These are phyloP conservation scores for Rallus limicola DNA, from an alignment of 2,113 vertebrate species.

Conservation along the genomic window DNA sequence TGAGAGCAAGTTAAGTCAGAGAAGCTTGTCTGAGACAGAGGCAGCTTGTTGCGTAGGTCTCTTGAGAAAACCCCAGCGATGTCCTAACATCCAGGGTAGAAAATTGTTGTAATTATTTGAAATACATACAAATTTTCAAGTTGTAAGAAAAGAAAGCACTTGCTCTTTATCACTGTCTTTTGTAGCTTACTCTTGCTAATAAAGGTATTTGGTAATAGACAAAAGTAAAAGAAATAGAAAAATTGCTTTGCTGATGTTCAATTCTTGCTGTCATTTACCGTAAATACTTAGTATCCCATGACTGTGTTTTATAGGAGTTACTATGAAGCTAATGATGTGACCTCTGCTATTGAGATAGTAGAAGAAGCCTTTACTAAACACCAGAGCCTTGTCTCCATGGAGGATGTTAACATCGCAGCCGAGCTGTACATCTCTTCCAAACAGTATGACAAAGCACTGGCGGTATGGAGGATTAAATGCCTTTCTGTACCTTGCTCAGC, in stretches of 20 bases:
- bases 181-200: neutral
- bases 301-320: constrained; percentile 83
- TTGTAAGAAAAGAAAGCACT: neutral
- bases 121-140: neutral
- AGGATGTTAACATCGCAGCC: constrained; percentile 92
- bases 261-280: neutral
- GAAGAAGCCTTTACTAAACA: constrained; percentile 90
- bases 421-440: constrained; percentile 92
- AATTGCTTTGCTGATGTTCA: neutral
- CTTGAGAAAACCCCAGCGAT: neutral
- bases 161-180: neutral
- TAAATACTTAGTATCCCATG: neutral
- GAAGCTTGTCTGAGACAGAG: neutral
- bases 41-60: neutral
- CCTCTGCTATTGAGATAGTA: constrained; percentile 89
- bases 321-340: constrained; percentile 90
- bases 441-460: constrained; percentile 87
- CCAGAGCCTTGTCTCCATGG: constrained; percentile 87
- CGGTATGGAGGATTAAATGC: constrained; percentile 75
- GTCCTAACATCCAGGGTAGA: neutral
- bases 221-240: neutral
- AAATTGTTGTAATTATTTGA: neutral
- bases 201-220: neutral
- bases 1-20: neutral
- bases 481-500: neutral